Conservation (phyloP, 2,888 invertebrate genomes). For the Portevinia maculata region DNA sequence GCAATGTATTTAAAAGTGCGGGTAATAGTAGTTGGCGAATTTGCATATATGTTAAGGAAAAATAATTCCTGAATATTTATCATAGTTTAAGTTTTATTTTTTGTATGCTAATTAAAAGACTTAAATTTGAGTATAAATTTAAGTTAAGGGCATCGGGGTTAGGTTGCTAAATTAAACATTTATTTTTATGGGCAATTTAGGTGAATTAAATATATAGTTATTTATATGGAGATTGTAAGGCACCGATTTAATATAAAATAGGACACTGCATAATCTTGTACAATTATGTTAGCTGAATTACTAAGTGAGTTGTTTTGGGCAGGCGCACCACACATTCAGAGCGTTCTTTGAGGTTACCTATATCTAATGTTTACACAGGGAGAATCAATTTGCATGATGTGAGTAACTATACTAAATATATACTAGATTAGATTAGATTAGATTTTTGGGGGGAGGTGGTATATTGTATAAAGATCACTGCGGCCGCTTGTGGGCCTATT, state of each 20-base stretch:
- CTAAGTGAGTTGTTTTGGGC: neutral
- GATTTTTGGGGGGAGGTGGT: too few relatives aligned
- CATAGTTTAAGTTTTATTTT: conserved; percentile 56
- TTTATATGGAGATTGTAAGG: neutral
- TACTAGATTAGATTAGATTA: too few relatives aligned
- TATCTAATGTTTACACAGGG: too few relatives aligned
- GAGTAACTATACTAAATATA: too few relatives aligned
- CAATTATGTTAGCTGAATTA: neutral
- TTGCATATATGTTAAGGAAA: conserved; percentile 55
- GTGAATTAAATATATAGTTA: neutral
- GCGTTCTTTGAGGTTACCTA: too few relatives aligned
- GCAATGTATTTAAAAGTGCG: conserved; percentile 38
- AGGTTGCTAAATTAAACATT: neutral
- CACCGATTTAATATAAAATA: neutral
- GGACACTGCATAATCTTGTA: neutral
- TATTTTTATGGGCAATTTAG: conserved; percentile 4
- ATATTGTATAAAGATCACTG: too few relatives aligned
- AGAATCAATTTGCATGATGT: too few relatives aligned
- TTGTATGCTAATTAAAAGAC: conserved; percentile 13
- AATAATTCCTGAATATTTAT: conserved; percentile 69
- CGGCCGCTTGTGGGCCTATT: too few relatives aligned
- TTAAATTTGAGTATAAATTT: conserved; percentile 31
- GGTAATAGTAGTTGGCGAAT: conserved; percentile 41
- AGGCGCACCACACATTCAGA: too few relatives aligned
- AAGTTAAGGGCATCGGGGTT: conserved; percentile 21